Base-by-base conservation (phyloP, 2,888 invertebrate species). In the Spisula solida region DNA sequence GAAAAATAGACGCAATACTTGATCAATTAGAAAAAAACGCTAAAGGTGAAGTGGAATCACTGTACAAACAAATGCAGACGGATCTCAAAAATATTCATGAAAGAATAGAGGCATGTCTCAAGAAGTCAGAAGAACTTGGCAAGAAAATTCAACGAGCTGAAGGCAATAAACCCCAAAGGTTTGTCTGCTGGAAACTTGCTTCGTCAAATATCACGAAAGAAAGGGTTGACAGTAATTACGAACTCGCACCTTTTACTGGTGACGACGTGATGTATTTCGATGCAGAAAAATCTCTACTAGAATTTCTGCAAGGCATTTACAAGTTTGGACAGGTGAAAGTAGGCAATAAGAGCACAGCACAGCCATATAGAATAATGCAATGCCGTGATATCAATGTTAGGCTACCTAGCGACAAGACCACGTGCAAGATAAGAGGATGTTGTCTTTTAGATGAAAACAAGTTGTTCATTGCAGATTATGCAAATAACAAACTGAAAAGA, bases 361-460 rank as follows among this genome's bases (percentile, higher is more conserved):
- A 41, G 8, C 60, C 60, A 12, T 66, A 66, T 12, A 25, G 25
- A 66, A 25, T 66, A 6, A 66, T n/a, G 60, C 60, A 25, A 66
- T 25, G 60, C n/a, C 60, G n/a, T n/a, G 60, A 66, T 66, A 25
- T 66, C 12, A n/a, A 25, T 10, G 60, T 66, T 25, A 66, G 25
- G 25, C 25, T 66, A 66, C 25, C n/a, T n/a, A 25, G 25, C 25
- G 60, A 66, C n/a, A 66, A 20, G 10, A 66, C 5, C n/a, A 66
- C 60, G 10, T 66, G 60, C 25, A 25, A 25, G 1, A 25, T 66
- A 25, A 25, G 60, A 25, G 60, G 60, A 66, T n/a, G 60, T 66
- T 66, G 60, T 66, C n/a, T 66, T 66, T 66, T 66, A 66, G 60
- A 25, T 66, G 60, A 66, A n/a, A 8, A n/a, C 25, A 25, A 66